Base-by-base conservation (phyloP, 2,113 vertebrate species). In the Chrysemys picta region DNA sequence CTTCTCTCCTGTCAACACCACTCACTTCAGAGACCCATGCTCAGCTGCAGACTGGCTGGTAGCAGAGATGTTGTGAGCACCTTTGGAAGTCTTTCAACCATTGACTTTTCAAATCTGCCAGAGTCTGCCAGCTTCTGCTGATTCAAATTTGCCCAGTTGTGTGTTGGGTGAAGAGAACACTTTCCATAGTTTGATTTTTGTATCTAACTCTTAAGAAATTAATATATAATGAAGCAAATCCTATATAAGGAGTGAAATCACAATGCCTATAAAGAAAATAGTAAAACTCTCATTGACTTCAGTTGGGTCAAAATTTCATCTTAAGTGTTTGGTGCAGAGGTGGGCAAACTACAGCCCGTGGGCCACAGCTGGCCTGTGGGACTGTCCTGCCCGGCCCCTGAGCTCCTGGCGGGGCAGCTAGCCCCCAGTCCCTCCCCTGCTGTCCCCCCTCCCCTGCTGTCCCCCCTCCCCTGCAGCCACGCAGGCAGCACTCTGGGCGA, bases 231-330 rank as follows among this genome's bases (percentile, higher is more conserved):
- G 27, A 87, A 17, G 3, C 42, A 80, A 54, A 19, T 6, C 45
- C 62, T 21, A 5, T 53, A 65, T 47, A 27, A 87, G 49, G 84
- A 84, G 14, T 53, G 42, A 78, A 89, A 52, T 52, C 53, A 78
- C 35, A 53, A 35, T 82, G 82, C 6, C 10, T 45, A 52, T 87
- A 47, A 54, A 96, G 69, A 22, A 29, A 91, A 82, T n/a, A 84
- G 49, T 25, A 81, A 54, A 27, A 82, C 38, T 35, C 38, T 53
- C 84, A 88, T 8, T 6, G 57, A 0, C 38, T 47, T 19, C 47
- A 47, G 16, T 0, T 2, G 11, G 4, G 24, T 79, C 38, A 14
- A 69, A 50, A 19, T 79, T 89, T 90, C 17, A 2, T 21, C 57
- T 25, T 53, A 21, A 45, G 25, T 0, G 0, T 8, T 54, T 54